Evolutionary conservation across 2,888 invertebrate species (phyloP).

Genomic region (Cephus spinipes): DNA sequence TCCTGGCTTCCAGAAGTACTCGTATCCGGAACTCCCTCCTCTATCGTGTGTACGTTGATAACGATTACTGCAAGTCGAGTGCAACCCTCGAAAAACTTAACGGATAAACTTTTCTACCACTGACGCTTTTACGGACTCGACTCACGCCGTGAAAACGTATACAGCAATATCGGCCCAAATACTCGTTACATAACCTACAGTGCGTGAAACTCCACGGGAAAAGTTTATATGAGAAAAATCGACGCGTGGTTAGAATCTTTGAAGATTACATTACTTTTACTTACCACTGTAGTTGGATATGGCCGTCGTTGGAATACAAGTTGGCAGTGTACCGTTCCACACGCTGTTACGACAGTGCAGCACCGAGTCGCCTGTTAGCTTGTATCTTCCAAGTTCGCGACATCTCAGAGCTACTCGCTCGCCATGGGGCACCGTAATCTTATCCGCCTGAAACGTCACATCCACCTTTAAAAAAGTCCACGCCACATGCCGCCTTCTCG

Average conservation of each 20-base stretch:
- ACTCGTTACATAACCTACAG: background rate
- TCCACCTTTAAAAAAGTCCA: constrained; percentile 3
- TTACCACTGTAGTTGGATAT: constrained; percentile 87
- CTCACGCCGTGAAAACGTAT: background rate
- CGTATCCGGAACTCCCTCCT: background rate
- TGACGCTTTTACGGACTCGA: background rate
- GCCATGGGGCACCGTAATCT: constrained; percentile 75
- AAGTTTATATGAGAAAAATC: background rate
- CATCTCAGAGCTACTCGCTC: constrained; percentile 82
- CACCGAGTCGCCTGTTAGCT: constrained; percentile 82
- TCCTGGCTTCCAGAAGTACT: background rate
- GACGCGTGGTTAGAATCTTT: background rate
- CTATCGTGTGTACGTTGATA: background rate
- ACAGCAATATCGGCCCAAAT: background rate
- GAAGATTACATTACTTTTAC: constrained; percentile 22
- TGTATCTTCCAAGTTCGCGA: constrained; percentile 85
- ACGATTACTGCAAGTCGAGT: background rate
- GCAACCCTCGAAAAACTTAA: background rate
- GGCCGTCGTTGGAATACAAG: constrained; percentile 87
- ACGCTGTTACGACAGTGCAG: constrained; percentile 85
- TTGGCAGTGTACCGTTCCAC: constrained; percentile 83
- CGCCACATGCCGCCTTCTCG: background rate
- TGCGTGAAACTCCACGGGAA: background rate
- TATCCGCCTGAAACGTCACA: constrained; percentile 54
- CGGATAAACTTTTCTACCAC: background rate